Conservation (phyloP, 2,113 vertebrate species). For the Menura novaehollandiae region DNA sequence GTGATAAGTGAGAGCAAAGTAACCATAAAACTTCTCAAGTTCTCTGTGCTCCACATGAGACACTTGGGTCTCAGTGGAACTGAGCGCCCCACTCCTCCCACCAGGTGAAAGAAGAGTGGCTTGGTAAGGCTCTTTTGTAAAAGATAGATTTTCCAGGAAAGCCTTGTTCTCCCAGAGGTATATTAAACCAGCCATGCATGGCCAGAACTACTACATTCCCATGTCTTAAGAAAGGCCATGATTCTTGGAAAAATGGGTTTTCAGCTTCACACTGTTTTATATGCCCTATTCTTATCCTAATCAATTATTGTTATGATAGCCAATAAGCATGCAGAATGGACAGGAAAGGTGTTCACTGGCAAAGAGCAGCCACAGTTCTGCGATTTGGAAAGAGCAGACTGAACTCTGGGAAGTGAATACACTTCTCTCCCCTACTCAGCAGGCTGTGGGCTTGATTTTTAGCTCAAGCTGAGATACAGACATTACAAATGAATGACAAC, state of each 20-base stretch:
- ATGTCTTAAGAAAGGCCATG: not conserved
- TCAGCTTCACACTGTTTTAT: not conserved
- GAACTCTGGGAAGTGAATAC: not conserved
- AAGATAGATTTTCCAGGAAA: constrained; percentile 22
- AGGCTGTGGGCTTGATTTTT: not conserved
- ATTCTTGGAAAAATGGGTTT: not conserved
- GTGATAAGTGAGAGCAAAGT: not conserved
- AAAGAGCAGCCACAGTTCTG: not conserved
- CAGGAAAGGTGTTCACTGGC: not conserved
- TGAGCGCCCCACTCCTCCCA: rapidly evolving
- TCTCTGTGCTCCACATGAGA: not conserved
- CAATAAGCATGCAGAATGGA: not conserved
- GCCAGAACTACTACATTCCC: not conserved
- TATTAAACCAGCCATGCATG: not conserved
- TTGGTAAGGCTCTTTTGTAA: not conserved
- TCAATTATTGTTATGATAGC: not conserved
- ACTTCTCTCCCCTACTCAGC: not conserved
- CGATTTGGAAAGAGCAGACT: not conserved
- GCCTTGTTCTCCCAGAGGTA: not conserved
- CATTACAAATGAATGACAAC: not conserved
- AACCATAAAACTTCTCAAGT: not conserved
- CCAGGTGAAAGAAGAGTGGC: not conserved
- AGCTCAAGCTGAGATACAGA: not conserved
- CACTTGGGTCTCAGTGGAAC: not conserved
- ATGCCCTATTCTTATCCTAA: not conserved